Conservation (phyloP, 2,797 vertebrate species). For the Mormyrops attenuatus region DNA sequence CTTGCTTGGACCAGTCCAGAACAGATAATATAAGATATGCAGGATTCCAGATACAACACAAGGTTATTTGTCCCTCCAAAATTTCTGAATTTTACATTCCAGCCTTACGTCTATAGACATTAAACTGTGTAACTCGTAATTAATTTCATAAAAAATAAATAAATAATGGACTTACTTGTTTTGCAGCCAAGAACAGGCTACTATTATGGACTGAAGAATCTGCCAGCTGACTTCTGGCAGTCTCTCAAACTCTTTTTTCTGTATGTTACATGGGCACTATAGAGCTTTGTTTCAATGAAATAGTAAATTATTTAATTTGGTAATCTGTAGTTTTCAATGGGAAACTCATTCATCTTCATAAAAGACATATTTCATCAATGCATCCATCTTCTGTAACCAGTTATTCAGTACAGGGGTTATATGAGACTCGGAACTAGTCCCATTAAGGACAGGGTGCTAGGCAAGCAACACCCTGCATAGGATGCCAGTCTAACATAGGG, state of each 20-base stretch:
- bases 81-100: neutral
- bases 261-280: neutral
- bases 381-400: neutral
- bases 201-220: neutral
- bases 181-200: slow-evolving; percentile 10
- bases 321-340: neutral
- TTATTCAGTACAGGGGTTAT: neutral
- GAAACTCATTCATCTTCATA: neutral
- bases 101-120: neutral
- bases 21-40: neutral
- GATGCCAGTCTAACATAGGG: neutral
- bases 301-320: neutral
- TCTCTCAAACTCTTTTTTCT: neutral
- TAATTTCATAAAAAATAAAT: neutral
- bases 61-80: neutral
- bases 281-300: slow-evolving; percentile 4
- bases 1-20: too few species aligned
- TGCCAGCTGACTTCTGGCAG: neutral
- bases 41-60: neutral
- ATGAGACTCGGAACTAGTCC: neutral
- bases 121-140: neutral
- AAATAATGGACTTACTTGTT: neutral
- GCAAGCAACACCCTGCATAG: neutral
- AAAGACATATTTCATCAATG: neutral
- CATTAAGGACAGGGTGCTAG: neutral